Conservation (phyloP, 2,113 vertebrate species). For the Anser cygnoides region DNA sequence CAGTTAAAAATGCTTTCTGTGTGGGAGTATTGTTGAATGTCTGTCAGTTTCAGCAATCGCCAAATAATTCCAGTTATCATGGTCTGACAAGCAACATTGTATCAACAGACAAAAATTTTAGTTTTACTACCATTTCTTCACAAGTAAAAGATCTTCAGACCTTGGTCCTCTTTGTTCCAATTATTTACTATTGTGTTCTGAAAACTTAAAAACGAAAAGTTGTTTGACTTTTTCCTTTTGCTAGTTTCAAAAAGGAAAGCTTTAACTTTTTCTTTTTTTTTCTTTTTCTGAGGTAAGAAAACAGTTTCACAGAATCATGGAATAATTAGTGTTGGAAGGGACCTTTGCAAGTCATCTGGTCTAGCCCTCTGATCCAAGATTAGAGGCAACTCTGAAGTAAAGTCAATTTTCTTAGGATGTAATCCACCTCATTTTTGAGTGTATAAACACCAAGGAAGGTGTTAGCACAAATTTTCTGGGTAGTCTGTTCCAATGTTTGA, state of each 20-base stretch:
- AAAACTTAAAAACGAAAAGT: neutral
- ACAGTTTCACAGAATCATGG: neutral
- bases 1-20: neutral
- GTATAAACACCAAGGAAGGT: neutral
- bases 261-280: neutral
- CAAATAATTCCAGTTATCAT: neutral
- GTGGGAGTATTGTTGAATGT: conserved; percentile 11
- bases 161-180: neutral
- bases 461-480: neutral
- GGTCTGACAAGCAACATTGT: conserved; percentile 4
- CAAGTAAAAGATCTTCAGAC: neutral
- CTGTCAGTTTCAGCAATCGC: neutral
- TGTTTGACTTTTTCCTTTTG: neutral
- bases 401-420: neutral
- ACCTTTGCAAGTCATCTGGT: neutral
- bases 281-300: neutral
- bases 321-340: neutral
- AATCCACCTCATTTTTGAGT: neutral
- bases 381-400: neutral
- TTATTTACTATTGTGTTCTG: neutral
- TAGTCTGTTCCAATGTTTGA: neutral
- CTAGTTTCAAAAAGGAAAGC: neutral
- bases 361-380: neutral
- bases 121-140: neutral
- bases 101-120: neutral